A percentile compares a stretch with the other conserved stretches of the same genome.
Conservation (phyloP, 2,888 invertebrate species). For the Drosophila kambysellisi region DNA sequence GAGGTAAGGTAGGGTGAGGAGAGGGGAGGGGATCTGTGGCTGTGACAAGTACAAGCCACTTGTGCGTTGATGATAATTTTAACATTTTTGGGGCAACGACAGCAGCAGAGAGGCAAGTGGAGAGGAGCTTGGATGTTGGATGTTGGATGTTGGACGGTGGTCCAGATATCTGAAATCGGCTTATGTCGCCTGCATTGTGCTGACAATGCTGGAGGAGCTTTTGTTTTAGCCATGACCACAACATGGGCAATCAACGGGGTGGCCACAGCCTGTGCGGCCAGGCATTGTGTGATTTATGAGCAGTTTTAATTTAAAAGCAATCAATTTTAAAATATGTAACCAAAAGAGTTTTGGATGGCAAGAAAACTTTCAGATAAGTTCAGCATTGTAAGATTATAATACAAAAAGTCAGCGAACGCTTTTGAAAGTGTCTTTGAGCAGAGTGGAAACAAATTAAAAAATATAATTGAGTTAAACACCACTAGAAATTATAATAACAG, state of each 20-base stretch:
- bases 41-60: conserved; percentile 81
- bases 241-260: background rate
- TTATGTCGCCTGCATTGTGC: conserved; percentile 83
- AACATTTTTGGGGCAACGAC: conserved; percentile 54
- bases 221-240: conserved; percentile 60
- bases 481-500: background rate
- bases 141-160: conserved; percentile 25
- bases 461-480: background rate
- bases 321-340: conserved; percentile 63
- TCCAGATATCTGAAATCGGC: conserved; percentile 83
- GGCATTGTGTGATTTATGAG: conserved; percentile 67
- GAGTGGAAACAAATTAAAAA: background rate
- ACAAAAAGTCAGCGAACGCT: background rate
- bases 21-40: conserved; percentile 14
- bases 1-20: background rate
- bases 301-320: conserved; percentile 76
- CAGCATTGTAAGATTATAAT: conserved; percentile 12
- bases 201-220: conserved; percentile 76
- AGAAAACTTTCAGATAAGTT: conserved; percentile 40
- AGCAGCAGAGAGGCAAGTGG: background rate
- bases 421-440: background rate
- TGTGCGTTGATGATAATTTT: conserved; percentile 79
- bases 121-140: conserved; percentile 7
- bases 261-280: conserved; percentile 47
- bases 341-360: conserved; percentile 53